Evolutionary conservation across 1,140 invertebrate species (phyloP).

Genomic region (Tetramorium simillimum): DNA sequence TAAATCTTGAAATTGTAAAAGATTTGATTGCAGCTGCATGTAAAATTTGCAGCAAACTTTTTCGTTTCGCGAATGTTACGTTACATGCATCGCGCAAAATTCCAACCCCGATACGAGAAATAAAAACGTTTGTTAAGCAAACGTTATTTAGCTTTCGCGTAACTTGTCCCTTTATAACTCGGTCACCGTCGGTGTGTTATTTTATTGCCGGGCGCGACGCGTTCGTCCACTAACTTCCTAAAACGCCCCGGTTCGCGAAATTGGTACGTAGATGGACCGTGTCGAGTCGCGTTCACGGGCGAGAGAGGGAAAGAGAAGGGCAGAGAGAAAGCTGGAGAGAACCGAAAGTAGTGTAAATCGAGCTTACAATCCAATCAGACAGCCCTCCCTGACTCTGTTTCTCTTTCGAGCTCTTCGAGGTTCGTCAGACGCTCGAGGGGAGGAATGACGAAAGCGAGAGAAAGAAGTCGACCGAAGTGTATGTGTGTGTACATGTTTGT

Average conservation of each 20-base stretch:
- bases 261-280: conserved; percentile 36
- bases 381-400: conserved; percentile 57
- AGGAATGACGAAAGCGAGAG: conserved; percentile 48
- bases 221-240: conserved; percentile 64
- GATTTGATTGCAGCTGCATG: neutral
- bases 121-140: conserved; percentile 51
- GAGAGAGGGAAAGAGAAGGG: conserved; percentile 8
- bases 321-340: conserved; percentile 10
- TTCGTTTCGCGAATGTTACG: neutral
- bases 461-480: neutral
- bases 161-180: conserved; percentile 62
- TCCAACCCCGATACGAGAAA: conserved; percentile 2
- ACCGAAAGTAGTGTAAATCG: conserved; percentile 81
- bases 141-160: conserved; percentile 63
- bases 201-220: conserved; percentile 63
- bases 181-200: conserved; percentile 64
- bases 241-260: conserved; percentile 49
- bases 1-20: conserved; percentile 13
- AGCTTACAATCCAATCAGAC: conserved; percentile 83
- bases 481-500: neutral
- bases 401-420: conserved; percentile 49
- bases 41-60: conserved; percentile 20
- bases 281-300: conserved; percentile 30
- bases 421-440: conserved; percentile 62
- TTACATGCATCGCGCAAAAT: conserved; percentile 23